A percentile compares a stretch with the other conserved stretches of the same genome.
Conservation (phyloP, 2,888 invertebrate species). For the Thecocarcelia acutangulata region DNA sequence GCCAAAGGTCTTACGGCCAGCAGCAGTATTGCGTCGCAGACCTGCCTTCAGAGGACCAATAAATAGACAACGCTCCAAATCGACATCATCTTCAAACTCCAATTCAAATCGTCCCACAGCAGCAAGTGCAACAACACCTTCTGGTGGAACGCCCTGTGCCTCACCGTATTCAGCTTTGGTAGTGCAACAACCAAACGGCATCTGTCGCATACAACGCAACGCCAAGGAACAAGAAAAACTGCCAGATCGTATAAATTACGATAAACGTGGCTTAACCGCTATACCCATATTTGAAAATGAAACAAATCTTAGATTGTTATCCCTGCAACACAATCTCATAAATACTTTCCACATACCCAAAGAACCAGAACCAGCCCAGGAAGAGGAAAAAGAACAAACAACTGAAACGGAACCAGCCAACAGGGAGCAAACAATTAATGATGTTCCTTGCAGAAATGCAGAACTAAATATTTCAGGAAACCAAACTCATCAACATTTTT, state of each 20-base stretch:
- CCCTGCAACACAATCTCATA: constrained; percentile 95
- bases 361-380: constrained; percentile 60
- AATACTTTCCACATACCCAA: constrained; percentile 82
- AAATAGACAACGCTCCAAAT: constrained; percentile 76
- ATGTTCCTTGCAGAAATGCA: constrained; percentile 27
- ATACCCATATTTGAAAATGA: constrained; percentile 92
- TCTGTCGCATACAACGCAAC: constrained; percentile 85
- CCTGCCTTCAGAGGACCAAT: constrained; percentile 71
- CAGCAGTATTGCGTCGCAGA: constrained; percentile 70
- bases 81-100: constrained; percentile 77
- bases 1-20: constrained; percentile 53
- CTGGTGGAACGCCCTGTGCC: constrained; percentile 59
- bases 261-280: constrained; percentile 90
- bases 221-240: constrained; percentile 90
- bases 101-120: constrained; percentile 69
- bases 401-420: constrained; percentile 27
- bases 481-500: constrained; percentile 42
- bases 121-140: constrained; percentile 58
- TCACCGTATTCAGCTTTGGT: constrained; percentile 72
- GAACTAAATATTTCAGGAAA: constrained; percentile 42
- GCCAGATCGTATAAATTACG: constrained; percentile 94
- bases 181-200: constrained; percentile 79
- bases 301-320: constrained; percentile 90
- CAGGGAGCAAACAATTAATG: constrained; percentile 48
- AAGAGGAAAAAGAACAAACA: background rate